Percentiles rank a stretch among this genome's conserved stretches.
These are phyloP conservation scores for Carettochelys insculpta DNA, from an alignment of 2,113 vertebrate genomes.

Conservation along the genomic window DNA sequence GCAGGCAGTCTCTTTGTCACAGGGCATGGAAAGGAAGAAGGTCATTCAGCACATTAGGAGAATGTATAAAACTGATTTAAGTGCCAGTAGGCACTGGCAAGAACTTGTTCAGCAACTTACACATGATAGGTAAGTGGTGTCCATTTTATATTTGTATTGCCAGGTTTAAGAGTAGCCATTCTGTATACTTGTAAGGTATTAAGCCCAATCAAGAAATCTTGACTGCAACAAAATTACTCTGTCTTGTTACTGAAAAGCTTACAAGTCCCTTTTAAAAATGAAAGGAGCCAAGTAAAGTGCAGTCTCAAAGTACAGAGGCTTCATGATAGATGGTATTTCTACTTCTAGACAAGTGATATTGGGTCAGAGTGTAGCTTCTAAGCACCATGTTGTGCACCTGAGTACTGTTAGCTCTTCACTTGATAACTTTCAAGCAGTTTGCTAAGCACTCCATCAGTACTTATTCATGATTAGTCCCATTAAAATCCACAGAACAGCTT, in stretches of 20 bases:
- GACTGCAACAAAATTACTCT: background rate
- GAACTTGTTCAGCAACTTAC: conserved; percentile 95
- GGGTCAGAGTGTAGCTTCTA: background rate
- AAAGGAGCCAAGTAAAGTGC: background rate
- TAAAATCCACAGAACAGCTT: background rate
- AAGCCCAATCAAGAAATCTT: background rate
- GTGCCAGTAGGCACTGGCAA: conserved; percentile 95
- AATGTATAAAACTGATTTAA: conserved; percentile 93
- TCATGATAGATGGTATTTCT: background rate
- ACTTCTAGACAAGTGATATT: background rate
- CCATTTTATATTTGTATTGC: background rate
- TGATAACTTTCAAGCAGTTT: background rate
- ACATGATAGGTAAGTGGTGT: conserved; percentile 85
- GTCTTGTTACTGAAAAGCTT: background rate
- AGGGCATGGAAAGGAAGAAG: conserved; percentile 97
- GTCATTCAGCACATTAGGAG: conserved; percentile 96
- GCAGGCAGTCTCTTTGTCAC: conserved; percentile 92
- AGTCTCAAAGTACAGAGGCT: background rate
- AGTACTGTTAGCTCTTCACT: background rate
- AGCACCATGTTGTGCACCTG: background rate
- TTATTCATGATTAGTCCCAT: background rate
- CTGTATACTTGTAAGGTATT: rapidly evolving
- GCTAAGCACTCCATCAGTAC: background rate
- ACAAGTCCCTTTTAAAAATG: background rate
- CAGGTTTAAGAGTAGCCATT: background rate